Evolutionary conservation across 2,113 vertebrate genomes (phyloP).

Genomic region (Narcine bancroftii): DNA sequence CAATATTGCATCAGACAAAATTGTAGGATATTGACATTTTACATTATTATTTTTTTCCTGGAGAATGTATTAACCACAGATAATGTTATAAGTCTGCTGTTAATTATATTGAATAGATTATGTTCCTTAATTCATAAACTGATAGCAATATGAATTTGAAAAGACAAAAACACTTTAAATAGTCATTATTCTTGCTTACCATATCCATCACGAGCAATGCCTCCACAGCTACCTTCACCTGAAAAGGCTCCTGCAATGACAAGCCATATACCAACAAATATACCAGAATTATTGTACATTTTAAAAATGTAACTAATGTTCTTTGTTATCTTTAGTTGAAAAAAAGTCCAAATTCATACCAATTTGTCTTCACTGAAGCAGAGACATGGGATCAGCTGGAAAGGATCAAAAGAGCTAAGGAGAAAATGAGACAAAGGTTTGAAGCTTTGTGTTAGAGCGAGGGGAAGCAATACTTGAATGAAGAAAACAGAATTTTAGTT

Average conservation of each 20-base stretch:
- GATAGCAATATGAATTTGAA: not conserved
- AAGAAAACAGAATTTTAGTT: not conserved
- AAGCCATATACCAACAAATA: not conserved
- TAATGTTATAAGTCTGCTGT: not conserved
- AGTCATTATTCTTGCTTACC: constrained; percentile 56
- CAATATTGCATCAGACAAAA: not conserved
- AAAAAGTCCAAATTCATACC: constrained; percentile 52
- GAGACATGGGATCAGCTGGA: constrained; percentile 90
- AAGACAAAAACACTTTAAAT: not conserved
- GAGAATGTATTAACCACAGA: not conserved
- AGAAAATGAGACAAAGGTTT: constrained; percentile 47
- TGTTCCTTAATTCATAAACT: not conserved
- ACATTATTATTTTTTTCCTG: not conserved
- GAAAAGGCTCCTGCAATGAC: constrained; percentile 79
- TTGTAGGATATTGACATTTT: not conserved
- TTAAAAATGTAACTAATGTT: constrained; percentile 40
- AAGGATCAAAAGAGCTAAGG: constrained; percentile 86
- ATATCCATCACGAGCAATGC: constrained; percentile 93
- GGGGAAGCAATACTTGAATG: not conserved
- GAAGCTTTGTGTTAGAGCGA: constrained; percentile 42
- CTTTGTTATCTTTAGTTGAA: not conserved
- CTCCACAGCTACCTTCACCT: constrained; percentile 80
- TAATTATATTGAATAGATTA: not conserved
- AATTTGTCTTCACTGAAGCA: constrained; percentile 75
- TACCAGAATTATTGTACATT: constrained; percentile 9